Evolutionary conservation across 2,113 vertebrate genomes (phyloP).

Genomic region (Cromileptes altivelis): DNA sequence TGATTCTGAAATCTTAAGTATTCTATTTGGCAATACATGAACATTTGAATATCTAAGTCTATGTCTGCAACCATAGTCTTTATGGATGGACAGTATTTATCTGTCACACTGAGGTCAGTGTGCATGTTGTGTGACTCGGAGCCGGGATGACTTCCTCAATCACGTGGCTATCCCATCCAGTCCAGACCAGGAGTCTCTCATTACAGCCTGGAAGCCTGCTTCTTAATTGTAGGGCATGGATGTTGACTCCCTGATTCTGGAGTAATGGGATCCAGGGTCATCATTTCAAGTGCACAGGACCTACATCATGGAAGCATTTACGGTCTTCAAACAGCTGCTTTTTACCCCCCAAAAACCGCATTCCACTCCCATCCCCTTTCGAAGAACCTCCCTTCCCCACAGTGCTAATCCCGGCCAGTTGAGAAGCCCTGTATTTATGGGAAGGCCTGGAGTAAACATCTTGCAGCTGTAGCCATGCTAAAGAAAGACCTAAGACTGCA

Average conservation of each 20-base stretch:
- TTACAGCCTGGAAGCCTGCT: conserved; percentile 72
- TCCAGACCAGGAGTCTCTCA: conserved; percentile 70
- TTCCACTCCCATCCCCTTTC: conserved; percentile 65
- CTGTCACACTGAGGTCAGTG: conserved; percentile 48
- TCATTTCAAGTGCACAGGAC: conserved; percentile 79
- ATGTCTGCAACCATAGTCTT: background rate
- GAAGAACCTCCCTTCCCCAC: conserved; percentile 59
- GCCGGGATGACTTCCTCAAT: conserved; percentile 62
- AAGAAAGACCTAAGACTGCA: conserved; percentile 30
- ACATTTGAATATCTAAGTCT: background rate
- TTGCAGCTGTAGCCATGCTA: conserved; percentile 55
- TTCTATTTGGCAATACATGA: background rate
- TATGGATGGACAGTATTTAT: conserved; percentile 21
- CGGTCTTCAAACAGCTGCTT: conserved; percentile 78
- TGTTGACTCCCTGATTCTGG: conserved; percentile 73
- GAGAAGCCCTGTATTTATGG: conserved; percentile 62
- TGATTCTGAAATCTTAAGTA: background rate
- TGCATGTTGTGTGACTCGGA: conserved; percentile 55
- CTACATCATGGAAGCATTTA: conserved; percentile 78
- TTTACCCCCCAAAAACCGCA: conserved; percentile 60
- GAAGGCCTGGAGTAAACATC: conserved; percentile 61
- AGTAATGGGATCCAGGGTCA: conserved; percentile 80
- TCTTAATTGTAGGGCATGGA: conserved; percentile 79
- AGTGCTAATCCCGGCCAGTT: conserved; percentile 58
- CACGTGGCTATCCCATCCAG: conserved; percentile 46